Base-by-base conservation (phyloP, 2,113 vertebrate genomes). In the Prochilodus magdalenae region DNA sequence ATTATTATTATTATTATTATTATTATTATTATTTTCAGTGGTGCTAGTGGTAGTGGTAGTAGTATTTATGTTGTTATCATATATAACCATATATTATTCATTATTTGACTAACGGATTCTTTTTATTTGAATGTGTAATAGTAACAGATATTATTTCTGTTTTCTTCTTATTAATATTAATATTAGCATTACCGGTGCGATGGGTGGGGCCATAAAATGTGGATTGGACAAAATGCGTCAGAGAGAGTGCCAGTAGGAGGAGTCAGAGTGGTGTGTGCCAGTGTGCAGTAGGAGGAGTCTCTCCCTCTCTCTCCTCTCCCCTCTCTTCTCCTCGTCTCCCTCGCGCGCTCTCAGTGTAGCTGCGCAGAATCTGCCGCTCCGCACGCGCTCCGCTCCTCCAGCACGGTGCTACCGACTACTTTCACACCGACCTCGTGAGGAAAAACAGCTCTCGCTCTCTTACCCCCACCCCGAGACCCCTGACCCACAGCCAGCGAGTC, bases 381-480 rank as follows among this genome's bases (percentile, higher is more conserved):
- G 63, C 62, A 71, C 69, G 74, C 80, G 62, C 73, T 44, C 67
- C 57, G 53, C 79, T 76, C 51, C 65, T 74, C 74, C 63, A 62
- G 73, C 67, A 75, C 55, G 27, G 26, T 81, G 44, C 62, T 66
- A 70, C 83, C 24, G 59, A 77, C 57, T 44, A 20, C 57, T 60
- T 26, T 12, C 57, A 3, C 63, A 44, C 30, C 18, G 16, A 55
- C 49, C 47, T 14, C 65, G n/a, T n/a, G 51, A 66, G 5, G n/a
- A 12, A 60, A 11, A 60, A 49, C 55, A 75, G 5, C 73, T 40
- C 55, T 6, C 73, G 13, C 14, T 44, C 57, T 75, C 53, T n/a
- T 18, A 60, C n/a, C 24, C n/a, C 57, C 57, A 20, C 55, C 6
- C 8, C 53, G 20, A 4, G 20, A 20, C 57, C 57, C 57, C 18